Conservation (phyloP, 2,113 vertebrate species). For the Lampris incognitus region DNA sequence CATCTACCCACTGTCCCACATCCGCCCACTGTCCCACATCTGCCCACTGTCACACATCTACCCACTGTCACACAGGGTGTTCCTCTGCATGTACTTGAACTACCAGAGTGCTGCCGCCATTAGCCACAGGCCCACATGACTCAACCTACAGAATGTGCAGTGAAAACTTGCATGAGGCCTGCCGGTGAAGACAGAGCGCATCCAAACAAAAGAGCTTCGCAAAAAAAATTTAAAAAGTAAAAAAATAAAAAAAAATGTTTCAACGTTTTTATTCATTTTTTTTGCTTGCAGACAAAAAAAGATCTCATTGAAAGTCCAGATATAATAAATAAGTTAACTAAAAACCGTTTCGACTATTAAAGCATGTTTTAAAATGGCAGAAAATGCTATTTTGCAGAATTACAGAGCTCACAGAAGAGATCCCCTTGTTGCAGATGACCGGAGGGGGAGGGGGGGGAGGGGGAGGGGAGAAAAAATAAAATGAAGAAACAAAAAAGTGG, state of each 20-base stretch:
- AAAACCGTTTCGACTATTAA: constrained; percentile 53
- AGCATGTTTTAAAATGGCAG: constrained; percentile 50
- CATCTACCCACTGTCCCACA: no score
- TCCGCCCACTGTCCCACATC: no score
- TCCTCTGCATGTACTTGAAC: no score
- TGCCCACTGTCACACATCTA: no score
- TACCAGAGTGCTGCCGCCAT: no score
- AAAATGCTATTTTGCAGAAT: constrained; percentile 22
- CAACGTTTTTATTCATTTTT: constrained; percentile 49
- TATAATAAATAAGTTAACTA: constrained; percentile 78
- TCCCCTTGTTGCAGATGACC: not conserved
- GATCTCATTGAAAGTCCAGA: constrained; percentile 60
- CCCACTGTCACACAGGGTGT: no score
- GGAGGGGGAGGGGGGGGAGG: not conserved
- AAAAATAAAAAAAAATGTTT: not conserved
- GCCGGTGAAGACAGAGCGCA: no score
- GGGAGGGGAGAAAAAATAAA: not conserved
- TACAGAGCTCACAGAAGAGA: constrained; percentile 14
- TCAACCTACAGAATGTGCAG: no score
- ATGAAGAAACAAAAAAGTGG: not conserved
- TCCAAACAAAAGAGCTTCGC: no score
- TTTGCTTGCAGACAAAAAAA: constrained; percentile 67
- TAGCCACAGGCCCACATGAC: no score
- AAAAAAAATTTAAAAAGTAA: no score
- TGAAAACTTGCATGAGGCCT: no score